These are phyloP conservation scores for Trichacis sp. DNA, from an alignment of 2,888 invertebrate genomes.

Conservation along the genomic window DNA sequence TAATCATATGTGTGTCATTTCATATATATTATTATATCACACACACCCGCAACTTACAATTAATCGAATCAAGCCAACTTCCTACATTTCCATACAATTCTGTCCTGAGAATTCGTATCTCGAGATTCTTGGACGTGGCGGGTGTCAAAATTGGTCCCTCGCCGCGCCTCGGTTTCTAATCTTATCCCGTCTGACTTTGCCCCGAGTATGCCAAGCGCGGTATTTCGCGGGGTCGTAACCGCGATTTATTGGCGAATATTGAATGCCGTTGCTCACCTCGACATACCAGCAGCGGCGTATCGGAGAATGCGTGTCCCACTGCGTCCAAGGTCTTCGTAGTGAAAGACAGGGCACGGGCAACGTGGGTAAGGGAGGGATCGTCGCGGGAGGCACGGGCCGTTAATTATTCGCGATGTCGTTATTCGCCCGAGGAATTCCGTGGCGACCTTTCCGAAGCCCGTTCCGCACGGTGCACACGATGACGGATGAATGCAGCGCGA, in stretches of 20 bases:
- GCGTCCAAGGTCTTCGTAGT: slow-evolving; percentile 52
- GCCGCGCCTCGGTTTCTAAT: slow-evolving; percentile 35
- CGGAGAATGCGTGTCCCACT: slow-evolving; percentile 63
- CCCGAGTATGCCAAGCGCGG: slow-evolving; percentile 52
- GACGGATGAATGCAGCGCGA: neutral
- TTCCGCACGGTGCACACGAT: slow-evolving; percentile 43
- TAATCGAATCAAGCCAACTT: neutral
- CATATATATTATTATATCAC: too few relatives aligned
- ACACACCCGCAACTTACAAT: neutral
- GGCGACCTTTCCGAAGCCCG: slow-evolving; percentile 13
- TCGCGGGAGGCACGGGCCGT: slow-evolving; percentile 4
- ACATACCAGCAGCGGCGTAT: slow-evolving; percentile 60
- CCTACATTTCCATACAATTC: neutral
- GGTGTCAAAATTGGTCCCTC: slow-evolving; percentile 35
- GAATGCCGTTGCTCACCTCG: slow-evolving; percentile 63
- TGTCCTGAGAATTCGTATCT: too few relatives aligned
- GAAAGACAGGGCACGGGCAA: slow-evolving; percentile 17
- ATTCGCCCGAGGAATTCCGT: slow-evolving; percentile 22
- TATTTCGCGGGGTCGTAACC: slow-evolving; percentile 65
- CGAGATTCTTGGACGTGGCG: slow-evolving; percentile 6
- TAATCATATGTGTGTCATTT: too few relatives aligned
- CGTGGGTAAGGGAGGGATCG: slow-evolving; percentile 31
- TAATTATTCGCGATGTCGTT: slow-evolving; percentile 27
- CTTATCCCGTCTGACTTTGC: slow-evolving; percentile 31
- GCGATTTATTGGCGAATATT: slow-evolving; percentile 61